Conservation (phyloP, 2,113 vertebrate species). For the Eublepharis macularius region DNA sequence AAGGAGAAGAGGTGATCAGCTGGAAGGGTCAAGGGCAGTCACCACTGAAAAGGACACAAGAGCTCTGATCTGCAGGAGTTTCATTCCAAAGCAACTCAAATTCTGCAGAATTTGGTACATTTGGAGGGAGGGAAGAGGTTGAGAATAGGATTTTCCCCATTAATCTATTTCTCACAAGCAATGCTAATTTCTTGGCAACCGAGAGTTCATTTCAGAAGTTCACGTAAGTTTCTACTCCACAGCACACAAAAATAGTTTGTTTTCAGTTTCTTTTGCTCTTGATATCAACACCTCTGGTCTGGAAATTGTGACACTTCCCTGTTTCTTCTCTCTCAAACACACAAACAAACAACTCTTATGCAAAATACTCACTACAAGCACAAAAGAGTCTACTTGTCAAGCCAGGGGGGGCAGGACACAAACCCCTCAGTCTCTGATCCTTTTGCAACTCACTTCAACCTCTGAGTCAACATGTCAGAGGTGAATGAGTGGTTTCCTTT, state of each 20-base stretch:
- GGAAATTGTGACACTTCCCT: neutral
- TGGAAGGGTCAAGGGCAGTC: too few relatives aligned
- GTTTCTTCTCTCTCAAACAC: neutral
- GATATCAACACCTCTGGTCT: neutral
- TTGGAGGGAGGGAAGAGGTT: neutral
- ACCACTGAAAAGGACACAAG: too few relatives aligned
- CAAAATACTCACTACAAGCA: neutral
- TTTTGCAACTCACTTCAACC: neutral
- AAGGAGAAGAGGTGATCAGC: too few relatives aligned
- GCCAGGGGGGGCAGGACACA: neutral
- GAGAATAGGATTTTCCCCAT: neutral
- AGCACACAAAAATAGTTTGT: neutral
- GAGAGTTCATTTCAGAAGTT: neutral
- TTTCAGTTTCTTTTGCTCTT: conserved; percentile 6
- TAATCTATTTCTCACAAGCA: neutral
- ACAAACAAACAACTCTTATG: too few relatives aligned
- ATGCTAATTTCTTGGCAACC: neutral
- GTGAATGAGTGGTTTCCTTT: neutral
- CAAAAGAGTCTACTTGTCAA: neutral
- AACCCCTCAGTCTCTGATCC: neutral
- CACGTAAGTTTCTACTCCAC: neutral
- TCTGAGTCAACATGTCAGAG: neutral
- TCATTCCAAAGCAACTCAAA: neutral
- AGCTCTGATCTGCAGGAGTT: too few relatives aligned
- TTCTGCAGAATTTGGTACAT: neutral